Percentiles rank a stretch among this genome's conserved stretches.
These are phyloP conservation scores for Harmothoe impar DNA, from an alignment of 2,888 invertebrate genomes.

Conservation along the genomic window DNA sequence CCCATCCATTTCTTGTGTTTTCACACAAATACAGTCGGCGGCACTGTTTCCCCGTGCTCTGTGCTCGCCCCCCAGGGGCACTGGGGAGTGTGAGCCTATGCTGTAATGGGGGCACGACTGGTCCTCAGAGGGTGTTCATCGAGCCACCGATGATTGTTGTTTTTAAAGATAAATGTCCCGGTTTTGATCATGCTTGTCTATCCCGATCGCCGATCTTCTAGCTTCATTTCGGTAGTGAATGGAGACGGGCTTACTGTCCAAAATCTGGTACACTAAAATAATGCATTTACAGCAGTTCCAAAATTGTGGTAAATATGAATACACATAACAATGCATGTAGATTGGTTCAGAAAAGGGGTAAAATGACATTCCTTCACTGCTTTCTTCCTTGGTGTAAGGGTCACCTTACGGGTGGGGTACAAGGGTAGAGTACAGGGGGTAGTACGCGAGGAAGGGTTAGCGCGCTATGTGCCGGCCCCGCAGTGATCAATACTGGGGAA, in stretches of 20 bases:
- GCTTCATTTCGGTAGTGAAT: no score
- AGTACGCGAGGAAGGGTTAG: constrained; percentile 28
- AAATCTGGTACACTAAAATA: no score
- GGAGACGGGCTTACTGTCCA: no score
- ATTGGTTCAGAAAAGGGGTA: no score
- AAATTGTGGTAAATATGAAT: no score
- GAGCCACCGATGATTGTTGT: background rate
- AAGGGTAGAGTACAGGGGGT: background rate
- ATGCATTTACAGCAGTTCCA: no score
- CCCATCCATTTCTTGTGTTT: constrained; percentile 50
- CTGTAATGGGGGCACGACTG: background rate
- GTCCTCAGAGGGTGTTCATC: background rate
- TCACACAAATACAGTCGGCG: constrained; percentile 27
- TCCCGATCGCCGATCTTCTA: no score
- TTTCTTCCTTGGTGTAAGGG: background rate
- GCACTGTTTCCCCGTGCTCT: background rate
- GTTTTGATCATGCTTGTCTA: constrained; percentile 17
- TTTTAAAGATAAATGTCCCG: background rate
- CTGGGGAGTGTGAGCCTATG: background rate
- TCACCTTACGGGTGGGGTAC: background rate
- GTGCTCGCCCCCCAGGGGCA: background rate
- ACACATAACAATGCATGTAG: no score
- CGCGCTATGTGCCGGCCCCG: background rate
- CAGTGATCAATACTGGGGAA: constrained; percentile 55
- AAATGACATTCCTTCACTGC: background rate